Evolutionary conservation across 2,113 vertebrate species (phyloP), one percentile per base, ranked within the genome.

Genomic region (Ctenomys sociabilis): DNA sequence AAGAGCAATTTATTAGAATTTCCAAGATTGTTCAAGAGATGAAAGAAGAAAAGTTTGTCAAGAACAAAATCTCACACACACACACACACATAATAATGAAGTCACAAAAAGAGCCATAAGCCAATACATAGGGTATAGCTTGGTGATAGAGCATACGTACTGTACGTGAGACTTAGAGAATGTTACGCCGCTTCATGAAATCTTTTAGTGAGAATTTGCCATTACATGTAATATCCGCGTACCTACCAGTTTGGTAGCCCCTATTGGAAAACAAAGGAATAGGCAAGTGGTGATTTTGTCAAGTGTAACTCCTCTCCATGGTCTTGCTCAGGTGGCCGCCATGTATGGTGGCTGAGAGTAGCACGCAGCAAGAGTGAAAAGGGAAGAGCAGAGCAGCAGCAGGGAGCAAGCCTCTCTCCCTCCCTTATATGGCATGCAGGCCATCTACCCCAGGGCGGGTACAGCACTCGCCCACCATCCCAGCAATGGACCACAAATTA

Each of bases 1-100:
- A 52, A 88, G 43, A 93, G 26, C 26, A 59, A 21, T 88, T 94
- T 70, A 59, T 92, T 88, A 40, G 83, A 75, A 72, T 87, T 90
- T 85, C 86, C 14, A 87, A 73, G 43, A 72, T 75, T 87, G 87
- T 63, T 40, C 78, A 75, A 9, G 49, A 40, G 40, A 59, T 61
- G 37, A 87, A 85, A 24, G 30, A 94, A 87, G 80, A 54, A 63
- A 81, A 81, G 68, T 66, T 85, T 93, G n/a, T 35, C 43, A 45
- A 78, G 35, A 70, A 83, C 32, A 54, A 94, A 43, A 21, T 73
- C 77, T 49, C 52, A 54, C 52, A 54, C 54, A 57, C 54, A 57
- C 54, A 63, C 24, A 40, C 61, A 26, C 61, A 63, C 61, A 63
- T 2, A 63, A 26, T 7, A 64, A 84, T 43, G 66, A 94, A 49